Base-by-base conservation (phyloP, 2,888 invertebrate species). In the Nebria salina region DNA sequence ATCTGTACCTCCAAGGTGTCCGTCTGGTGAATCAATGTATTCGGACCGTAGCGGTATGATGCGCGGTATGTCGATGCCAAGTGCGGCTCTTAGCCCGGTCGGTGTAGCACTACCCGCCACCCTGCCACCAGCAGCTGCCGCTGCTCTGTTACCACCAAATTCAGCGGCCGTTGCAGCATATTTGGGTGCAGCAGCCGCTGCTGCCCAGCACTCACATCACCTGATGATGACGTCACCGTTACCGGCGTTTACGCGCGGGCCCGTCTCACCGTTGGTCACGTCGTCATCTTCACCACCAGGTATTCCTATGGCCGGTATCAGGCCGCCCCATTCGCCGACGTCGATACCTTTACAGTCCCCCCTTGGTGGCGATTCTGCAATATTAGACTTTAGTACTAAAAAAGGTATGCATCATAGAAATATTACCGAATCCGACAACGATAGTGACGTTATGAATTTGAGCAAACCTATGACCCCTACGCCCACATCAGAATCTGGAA, bases 81-180 rank as follows among this genome's bases (percentile, higher is more conserved):
- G 91, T 65, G 91, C 90, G 86, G 91, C 91, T 84, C 90, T 93
- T 34, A 94, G 94, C 87, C 92, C 95, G 83, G 92, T 93, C 72
- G 93, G 93, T 65, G 91, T 95, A 82, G 91, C 93, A 66, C 87
- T 92, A 83, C 92, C 93, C 0, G 93, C 94, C 6, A 93, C 94
- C 1, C 89, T 95, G 85, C 94, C 94, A 65, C 92, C 93, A 41
- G 92, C 93, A 9, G 91, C 91, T 20, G 91, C 91, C 34, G 92
- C 92, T 41, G 91, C 93, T 13, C 90, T 94, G 25, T 88, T 95
- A 85, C 95, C 95, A 25, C 94, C 95, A 43, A 95, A 95, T 88
- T 94, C 95, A 4, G 95, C 95, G 2, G 95, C 95, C 2, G 95
- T 95, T 90, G 95, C 95, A 34, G 95, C 95, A 6, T 95, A 95